phyloP scores from a whole-genome alignment of 1,140 invertebrate genomes.

The Lepidostoma basale region DNA sequence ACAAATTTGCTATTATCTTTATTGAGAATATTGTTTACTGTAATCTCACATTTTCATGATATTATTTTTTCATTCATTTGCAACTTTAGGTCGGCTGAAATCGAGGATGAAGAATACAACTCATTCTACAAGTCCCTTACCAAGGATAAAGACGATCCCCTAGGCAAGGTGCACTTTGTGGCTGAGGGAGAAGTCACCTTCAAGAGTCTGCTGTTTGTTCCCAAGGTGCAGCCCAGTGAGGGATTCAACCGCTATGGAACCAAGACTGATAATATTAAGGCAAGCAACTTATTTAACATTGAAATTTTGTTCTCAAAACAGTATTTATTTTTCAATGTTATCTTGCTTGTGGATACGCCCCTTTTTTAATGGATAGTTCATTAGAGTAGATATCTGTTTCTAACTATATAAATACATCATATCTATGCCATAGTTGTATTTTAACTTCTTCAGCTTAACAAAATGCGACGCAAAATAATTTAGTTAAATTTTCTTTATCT shows the following conservation, averaged over 20 bases:
- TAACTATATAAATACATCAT: too few relatives aligned
- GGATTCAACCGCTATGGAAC: constrained; percentile 95
- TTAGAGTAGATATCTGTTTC: too few relatives aligned
- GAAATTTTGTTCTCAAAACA: too few relatives aligned
- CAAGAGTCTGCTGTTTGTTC: constrained; percentile 94
- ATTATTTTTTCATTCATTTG: constrained; percentile 51
- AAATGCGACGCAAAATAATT: too few relatives aligned
- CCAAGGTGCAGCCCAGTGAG: constrained; percentile 87
- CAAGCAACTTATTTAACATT: too few relatives aligned
- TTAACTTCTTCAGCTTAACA: too few relatives aligned
- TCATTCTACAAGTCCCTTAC: constrained; percentile 95
- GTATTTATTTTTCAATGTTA: too few relatives aligned
- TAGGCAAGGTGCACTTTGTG: constrained; percentile 93
- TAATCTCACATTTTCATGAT: neutral
- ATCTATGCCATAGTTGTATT: too few relatives aligned
- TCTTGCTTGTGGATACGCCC: too few relatives aligned
- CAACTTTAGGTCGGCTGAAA: constrained; percentile 70
- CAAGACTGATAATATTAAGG: constrained; percentile 93
- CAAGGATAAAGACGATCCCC: constrained; percentile 86
- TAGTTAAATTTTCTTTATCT: too few relatives aligned
- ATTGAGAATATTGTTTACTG: neutral
- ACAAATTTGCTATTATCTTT: neutral
- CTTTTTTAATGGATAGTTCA: too few relatives aligned
- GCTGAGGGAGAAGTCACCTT: constrained; percentile 99
- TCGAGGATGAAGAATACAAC: constrained; percentile 87